These are phyloP conservation scores for Gobiocypris rarus DNA, from an alignment of 2,113 vertebrate genomes.

Conservation along the genomic window DNA sequence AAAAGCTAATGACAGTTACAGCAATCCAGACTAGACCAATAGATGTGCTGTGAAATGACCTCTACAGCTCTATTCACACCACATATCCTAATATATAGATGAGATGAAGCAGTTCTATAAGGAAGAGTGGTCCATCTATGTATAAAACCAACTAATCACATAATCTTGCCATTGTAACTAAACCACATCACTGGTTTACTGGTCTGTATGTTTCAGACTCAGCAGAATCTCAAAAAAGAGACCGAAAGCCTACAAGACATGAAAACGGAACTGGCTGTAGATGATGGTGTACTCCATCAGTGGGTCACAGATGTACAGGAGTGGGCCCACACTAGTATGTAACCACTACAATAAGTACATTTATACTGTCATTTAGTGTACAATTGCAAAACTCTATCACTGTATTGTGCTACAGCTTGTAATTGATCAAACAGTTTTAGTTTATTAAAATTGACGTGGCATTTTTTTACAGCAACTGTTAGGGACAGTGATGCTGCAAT, in stretches of 20 bases:
- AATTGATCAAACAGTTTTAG: not conserved
- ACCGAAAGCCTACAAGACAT: not conserved
- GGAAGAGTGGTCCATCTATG: too few species aligned
- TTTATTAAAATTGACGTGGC: too few species aligned
- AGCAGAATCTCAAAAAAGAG: not conserved
- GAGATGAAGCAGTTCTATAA: not conserved
- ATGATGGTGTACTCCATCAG: not conserved
- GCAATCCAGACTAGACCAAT: too few species aligned
- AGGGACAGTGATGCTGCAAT: not conserved
- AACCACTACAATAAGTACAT: not conserved
- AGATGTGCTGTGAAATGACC: too few species aligned
- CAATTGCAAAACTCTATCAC: not conserved
- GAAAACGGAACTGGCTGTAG: not conserved
- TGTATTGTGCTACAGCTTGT: not conserved
- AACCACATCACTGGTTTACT: too few species aligned
- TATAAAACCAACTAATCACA: too few species aligned
- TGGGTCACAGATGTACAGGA: constrained; percentile 15
- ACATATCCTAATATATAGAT: not conserved
- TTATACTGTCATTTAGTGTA: not conserved
- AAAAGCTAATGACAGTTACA: too few species aligned
- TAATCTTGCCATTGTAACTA: too few species aligned
- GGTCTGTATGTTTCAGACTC: too few species aligned
- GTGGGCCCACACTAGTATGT: constrained; percentile 14
- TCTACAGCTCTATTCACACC: not conserved
- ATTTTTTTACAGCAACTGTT: not conserved